These are phyloP conservation scores for Datnioides undecimradiatus DNA, from an alignment of 2,113 vertebrate species.

Conservation along the genomic window DNA sequence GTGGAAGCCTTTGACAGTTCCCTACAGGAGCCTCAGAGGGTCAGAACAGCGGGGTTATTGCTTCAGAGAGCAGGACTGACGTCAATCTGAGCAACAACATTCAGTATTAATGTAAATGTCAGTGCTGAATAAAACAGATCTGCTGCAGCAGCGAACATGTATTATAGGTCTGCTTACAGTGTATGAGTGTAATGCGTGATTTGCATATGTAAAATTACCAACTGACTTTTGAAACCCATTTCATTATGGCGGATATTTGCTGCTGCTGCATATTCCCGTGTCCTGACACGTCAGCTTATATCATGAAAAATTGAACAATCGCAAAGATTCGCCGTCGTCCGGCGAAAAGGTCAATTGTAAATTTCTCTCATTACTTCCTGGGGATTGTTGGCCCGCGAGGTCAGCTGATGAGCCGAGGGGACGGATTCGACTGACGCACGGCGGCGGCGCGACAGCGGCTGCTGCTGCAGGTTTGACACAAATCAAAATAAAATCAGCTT, in stretches of 20 bases:
- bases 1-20: no score
- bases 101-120: slow-evolving; percentile 45
- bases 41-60: slow-evolving; percentile 11
- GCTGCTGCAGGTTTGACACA: slow-evolving; percentile 2
- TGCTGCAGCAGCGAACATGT: slow-evolving; percentile 6
- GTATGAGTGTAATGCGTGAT: slow-evolving; percentile 21
- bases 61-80: not conserved
- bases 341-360: slow-evolving; percentile 46
- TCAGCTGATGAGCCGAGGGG: not conserved
- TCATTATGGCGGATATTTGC: slow-evolving; percentile 28
- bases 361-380: slow-evolving; percentile 7
- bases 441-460: not conserved
- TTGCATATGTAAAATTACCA: slow-evolving; percentile 50
- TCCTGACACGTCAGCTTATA: slow-evolving; percentile 18
- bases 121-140: slow-evolving; percentile 15
- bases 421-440: not conserved
- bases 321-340: slow-evolving; percentile 7
- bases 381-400: not conserved
- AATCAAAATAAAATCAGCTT: slow-evolving; percentile 25
- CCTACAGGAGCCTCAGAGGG: not conserved
- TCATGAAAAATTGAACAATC: slow-evolving; percentile 34
- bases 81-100: not conserved
- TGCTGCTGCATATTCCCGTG: slow-evolving; percentile 17
- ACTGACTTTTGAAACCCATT: slow-evolving; percentile 43
- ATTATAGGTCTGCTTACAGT: slow-evolving; percentile 4